Base-by-base conservation (phyloP, 2,888 invertebrate genomes). In the Girardia tigrina region DNA sequence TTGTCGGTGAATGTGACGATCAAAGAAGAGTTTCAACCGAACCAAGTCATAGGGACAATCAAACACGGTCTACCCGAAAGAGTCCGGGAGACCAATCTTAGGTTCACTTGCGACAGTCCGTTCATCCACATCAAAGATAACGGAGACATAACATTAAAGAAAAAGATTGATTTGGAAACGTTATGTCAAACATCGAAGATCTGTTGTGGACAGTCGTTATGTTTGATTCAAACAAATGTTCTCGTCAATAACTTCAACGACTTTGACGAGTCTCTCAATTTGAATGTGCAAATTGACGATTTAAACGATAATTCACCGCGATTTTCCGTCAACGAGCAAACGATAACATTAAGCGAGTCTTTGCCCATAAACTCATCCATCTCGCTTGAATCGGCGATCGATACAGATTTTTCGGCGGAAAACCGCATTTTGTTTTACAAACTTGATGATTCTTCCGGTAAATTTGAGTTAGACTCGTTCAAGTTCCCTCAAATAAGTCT, bases 121-220 rank as follows among this genome's bases (percentile, higher is more conserved):
- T 74, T 42, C 69, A 16, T 74, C 23, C 1, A 74, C 16, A 74
- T 74, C 1, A 28, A 26, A 23, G 74, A 74, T 23, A 69, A 74
- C 26, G 74, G 74, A 4, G 26, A 26, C n/a, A 28, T 74, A 12
- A 42, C 42, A 27, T 26, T 74, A 69, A 74, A 74, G 26, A 56
- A 42, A 12, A 4, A 56, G 69, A 74, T 74, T 2, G 74, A 74
- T 23, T 28, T 74, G 4, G 74, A 74, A 23, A 74, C 74, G 1
- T 28, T 74, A 16, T 74, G 74, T 56, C 26, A 23, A 26, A 74
- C 4, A 4, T 26, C 42, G 23, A 74, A 74, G 4, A 42, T 74
- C 1, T 74, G 74, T 28, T 74, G 74, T 28, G 74, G 74, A 4
- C 23, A 23, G 12, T 8, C 23, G 1, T 14, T 56, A 2, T 74